phyloP scores from a whole-genome alignment of 1,140 invertebrate genomes.

The Nixonia krombeini region DNA sequence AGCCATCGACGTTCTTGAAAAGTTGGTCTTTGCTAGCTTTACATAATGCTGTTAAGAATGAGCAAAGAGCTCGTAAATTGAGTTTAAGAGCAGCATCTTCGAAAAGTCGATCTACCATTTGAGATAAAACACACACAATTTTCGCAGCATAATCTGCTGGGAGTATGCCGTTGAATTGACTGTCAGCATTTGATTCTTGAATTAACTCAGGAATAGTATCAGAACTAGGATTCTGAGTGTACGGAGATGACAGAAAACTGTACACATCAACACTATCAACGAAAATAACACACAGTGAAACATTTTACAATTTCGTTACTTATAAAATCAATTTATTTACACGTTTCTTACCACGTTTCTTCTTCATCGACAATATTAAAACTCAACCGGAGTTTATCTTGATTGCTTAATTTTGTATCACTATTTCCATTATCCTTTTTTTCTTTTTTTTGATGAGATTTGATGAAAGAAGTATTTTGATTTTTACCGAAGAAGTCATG shows the following conservation, averaged over 20 bases:
- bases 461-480: conserved; percentile 69
- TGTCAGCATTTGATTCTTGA: conserved; percentile 76
- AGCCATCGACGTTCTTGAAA: conserved; percentile 71
- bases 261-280: conserved; percentile 81
- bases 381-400: conserved; percentile 69
- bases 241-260: conserved; percentile 82
- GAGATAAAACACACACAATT: conserved; percentile 88
- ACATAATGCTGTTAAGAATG: conserved; percentile 86
- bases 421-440: conserved; percentile 63
- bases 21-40: conserved; percentile 85
- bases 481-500: conserved; percentile 85
- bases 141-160: conserved; percentile 86
- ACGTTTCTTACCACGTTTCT: conserved; percentile 81
- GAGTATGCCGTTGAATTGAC: conserved; percentile 79
- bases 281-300: no score
- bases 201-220: conserved; percentile 78
- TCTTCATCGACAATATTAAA: conserved; percentile 78
- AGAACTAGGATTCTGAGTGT: conserved; percentile 74
- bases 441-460: conserved; percentile 65
- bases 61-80: conserved; percentile 86
- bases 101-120: conserved; percentile 87
- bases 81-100: conserved; percentile 89
- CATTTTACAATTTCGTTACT: no score
- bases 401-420: conserved; percentile 52
- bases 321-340: no score